phyloP scores from a whole-genome alignment of 2,797 vertebrate genomes.

The Sebastes iracundus region DNA sequence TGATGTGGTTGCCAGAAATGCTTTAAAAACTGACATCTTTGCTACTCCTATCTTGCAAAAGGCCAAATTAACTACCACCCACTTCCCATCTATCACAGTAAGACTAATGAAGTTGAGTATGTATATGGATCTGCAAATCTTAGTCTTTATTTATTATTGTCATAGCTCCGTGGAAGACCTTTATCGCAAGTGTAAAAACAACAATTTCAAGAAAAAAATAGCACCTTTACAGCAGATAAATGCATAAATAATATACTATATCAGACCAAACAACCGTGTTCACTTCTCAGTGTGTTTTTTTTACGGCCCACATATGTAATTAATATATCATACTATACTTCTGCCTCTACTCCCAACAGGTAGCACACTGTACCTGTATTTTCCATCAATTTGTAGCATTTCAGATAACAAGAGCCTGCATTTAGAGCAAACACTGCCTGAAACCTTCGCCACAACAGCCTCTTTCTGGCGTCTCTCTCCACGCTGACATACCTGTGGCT shows the following conservation, averaged over 20 bases:
- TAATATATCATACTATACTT: constrained; percentile 28
- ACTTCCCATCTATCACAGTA: constrained; percentile 30
- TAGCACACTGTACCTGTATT: constrained; percentile 36
- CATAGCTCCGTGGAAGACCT: not conserved
- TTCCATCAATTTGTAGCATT: constrained; percentile 58
- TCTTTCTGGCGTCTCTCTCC: constrained; percentile 34
- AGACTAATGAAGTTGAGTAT: constrained; percentile 6
- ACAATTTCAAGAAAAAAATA: not conserved
- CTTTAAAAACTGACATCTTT: constrained; percentile 45
- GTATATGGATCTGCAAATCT: constrained; percentile 7
- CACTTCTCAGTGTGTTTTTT: not conserved
- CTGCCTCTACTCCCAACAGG: constrained; percentile 26
- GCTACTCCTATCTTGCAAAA: constrained; percentile 33
- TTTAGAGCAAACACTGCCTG: constrained; percentile 26
- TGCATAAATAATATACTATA: not conserved
- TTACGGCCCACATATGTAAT: constrained; percentile 7
- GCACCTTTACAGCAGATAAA: not conserved
- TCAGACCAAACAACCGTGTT: constrained; percentile 15
- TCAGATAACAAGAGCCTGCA: constrained; percentile 53
- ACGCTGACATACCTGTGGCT: constrained; percentile 54
- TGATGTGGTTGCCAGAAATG: constrained; percentile 37
- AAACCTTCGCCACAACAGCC: constrained; percentile 37
- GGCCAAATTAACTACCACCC: constrained; percentile 1
- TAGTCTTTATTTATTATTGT: constrained; percentile 3
- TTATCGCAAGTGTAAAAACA: constrained; percentile 9